phyloP scores from a whole-genome alignment of 2,113 vertebrate species.

The Malurus cyaneus region DNA sequence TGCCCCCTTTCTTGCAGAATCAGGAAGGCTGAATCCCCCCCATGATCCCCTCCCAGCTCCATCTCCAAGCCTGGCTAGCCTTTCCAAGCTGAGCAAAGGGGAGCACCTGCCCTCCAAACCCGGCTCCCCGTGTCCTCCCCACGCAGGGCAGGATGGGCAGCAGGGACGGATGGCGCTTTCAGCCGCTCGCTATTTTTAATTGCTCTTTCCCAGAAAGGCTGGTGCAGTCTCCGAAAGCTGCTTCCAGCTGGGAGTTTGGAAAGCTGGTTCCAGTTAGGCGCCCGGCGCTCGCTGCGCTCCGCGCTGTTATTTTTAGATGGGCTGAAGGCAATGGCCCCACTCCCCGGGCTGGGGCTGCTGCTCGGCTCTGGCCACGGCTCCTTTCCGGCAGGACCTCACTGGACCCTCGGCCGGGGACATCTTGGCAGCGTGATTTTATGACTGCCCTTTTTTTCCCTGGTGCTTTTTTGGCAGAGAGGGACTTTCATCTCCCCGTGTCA shows the following conservation, averaged over 20 bases:
- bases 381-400: accelerated
- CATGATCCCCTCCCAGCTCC: neutral
- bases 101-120: neutral
- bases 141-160: neutral
- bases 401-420: neutral
- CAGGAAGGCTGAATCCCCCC: neutral
- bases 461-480: neutral
- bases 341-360: neutral
- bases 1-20: neutral
- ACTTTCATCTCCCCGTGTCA: conserved; percentile 23
- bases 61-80: neutral
- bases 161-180: neutral
- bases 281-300: neutral
- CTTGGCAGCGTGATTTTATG: accelerated
- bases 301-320: conserved; percentile 42
- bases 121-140: accelerated
- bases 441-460: neutral
- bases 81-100: neutral
- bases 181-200: conserved; percentile 38
- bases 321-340: neutral
- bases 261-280: conserved; percentile 61
- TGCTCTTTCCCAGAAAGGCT: conserved; percentile 49
- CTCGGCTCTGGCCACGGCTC: neutral
- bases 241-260: conserved; percentile 45
- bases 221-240: neutral